phyloP scores from a whole-genome alignment of 2,888 invertebrate species.

The Adelognathus sp. region DNA sequence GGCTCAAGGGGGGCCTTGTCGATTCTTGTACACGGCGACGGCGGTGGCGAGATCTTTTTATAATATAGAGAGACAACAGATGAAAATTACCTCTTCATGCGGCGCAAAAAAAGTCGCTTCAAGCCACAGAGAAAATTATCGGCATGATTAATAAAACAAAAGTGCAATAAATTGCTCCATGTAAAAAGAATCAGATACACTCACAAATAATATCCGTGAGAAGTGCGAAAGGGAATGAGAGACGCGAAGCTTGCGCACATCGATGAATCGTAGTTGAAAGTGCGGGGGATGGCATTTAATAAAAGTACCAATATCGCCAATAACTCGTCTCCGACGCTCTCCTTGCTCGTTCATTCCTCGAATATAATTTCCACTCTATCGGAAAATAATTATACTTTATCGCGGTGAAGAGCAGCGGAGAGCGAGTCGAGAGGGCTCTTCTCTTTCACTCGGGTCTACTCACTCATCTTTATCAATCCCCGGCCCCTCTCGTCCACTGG shows the following conservation, averaged over 20 bases:
- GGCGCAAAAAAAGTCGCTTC: not conserved
- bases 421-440: constrained; percentile 22
- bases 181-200: no score
- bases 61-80: no score
- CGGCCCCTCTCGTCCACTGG: no score
- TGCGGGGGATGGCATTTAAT: constrained; percentile 75
- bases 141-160: not conserved
- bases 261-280: constrained; percentile 19
- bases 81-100: no score
- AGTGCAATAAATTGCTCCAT: constrained; percentile 7
- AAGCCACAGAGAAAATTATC: not conserved
- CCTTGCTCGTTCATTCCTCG: constrained; percentile 72
- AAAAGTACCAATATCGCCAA: constrained; percentile 81
- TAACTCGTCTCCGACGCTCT: constrained; percentile 68
- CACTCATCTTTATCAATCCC: constrained; percentile 46
- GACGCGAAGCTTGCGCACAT: constrained; percentile 39
- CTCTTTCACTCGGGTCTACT: constrained; percentile 37
- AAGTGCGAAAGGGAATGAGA: constrained; percentile 54
- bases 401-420: constrained; percentile 67
- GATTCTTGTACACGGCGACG: no score
- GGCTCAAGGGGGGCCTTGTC: no score
- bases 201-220: constrained; percentile 19
- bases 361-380: constrained; percentile 81
- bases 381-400: constrained; percentile 81
- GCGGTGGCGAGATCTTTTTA: no score